Evolutionary conservation across 2,113 vertebrate species (phyloP), one percentile per base, ranked within the genome.

Genomic region (Haemorhous mexicanus): DNA sequence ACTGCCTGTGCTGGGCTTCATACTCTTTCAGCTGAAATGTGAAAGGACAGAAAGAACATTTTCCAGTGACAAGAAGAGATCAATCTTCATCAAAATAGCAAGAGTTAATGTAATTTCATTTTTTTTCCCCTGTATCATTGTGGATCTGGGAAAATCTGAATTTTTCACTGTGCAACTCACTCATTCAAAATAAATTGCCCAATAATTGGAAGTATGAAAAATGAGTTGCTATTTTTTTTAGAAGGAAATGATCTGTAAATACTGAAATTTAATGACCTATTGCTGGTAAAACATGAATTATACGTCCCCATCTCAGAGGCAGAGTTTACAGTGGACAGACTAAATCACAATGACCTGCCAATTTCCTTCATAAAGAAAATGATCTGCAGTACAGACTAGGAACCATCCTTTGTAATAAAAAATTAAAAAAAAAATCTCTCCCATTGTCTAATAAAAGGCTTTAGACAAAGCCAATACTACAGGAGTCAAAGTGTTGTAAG

Each of bases 1-100:
- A 98, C 63, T 99, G 99, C 97, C 98, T 98, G 98, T 98, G 99
- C 96, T 99, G 99, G 41, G 98, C 98, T 97, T 99, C 99, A 92
- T 99, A 99, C 85, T 99, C 99, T 97, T 99, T 99, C 97, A 99
- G 98, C 99, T 99, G 98, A 97, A 98, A 98, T 97, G 96, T 98
- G 55, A 93, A 80, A 81, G 95, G 56, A 92, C 41, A 90, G 16
- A 72, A 23, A 41, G 43, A 94, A 89, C 1, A 44, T 84, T 72
- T 89, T 76, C 22, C 52, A 64, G 58, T 52, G 27, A 72, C 44
- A 61, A 87, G 56, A 1, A 90, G 32, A 47, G 55, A 86, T 47
- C 28, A 39, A 33, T 81, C 67, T 72, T 70, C 75, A 85, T 63
- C 37, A 92, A 90, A 90, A 61, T 11, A 80, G 47, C 47, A 79